Conservation (phyloP, 1,140 invertebrate genomes). For the Batillaria attramentaria region DNA sequence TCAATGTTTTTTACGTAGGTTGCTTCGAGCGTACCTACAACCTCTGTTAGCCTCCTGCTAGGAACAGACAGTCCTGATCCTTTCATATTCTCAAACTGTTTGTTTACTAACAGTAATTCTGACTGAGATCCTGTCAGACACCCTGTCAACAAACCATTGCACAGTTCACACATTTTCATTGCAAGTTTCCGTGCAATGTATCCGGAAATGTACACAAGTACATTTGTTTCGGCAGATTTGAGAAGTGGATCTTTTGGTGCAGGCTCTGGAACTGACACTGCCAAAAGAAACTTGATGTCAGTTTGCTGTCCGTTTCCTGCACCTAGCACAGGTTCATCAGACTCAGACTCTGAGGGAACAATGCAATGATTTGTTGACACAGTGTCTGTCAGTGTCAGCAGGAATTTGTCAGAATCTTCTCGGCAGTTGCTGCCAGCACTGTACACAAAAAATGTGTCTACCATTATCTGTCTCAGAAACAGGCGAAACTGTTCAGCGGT, state of each 20-base stretch:
- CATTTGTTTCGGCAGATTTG: neutral
- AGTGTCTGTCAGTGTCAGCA: neutral
- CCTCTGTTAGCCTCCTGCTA: neutral
- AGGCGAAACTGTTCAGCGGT: neutral
- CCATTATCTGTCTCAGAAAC: conserved; percentile 1
- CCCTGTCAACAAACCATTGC: neutral
- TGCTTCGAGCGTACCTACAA: neutral
- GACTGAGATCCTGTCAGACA: neutral
- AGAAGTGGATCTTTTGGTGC: neutral
- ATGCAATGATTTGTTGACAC: neutral
- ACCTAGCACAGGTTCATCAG: neutral
- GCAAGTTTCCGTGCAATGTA: neutral
- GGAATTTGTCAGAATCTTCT: neutral
- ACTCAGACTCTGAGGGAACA: neutral
- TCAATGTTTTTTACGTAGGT: neutral
- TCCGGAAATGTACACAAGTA: neutral
- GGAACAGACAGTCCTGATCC: neutral
- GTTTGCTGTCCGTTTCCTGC: neutral
- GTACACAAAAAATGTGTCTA: neutral
- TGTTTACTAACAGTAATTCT: neutral
- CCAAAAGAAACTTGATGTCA: neutral
- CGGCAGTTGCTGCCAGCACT: neutral
- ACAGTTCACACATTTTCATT: neutral
- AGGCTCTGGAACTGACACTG: neutral
- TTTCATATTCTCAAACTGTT: neutral